Evolutionary conservation across 2,888 invertebrate genomes (phyloP).

Genomic region (Charanyca ferruginea): DNA sequence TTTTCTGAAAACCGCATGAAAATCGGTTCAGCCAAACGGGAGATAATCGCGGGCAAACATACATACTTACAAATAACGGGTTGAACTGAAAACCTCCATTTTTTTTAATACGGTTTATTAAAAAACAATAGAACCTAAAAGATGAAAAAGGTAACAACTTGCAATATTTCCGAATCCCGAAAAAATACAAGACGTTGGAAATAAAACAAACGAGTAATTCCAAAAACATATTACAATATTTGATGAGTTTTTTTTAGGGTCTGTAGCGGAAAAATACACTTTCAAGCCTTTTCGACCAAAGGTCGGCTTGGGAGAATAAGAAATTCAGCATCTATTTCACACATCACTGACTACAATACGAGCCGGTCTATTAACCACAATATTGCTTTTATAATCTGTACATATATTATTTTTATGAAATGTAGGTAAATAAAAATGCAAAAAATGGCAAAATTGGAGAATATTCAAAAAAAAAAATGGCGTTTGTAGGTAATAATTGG

Average conservation of each 20-base stretch:
- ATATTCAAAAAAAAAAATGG: not conserved
- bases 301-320: conserved; percentile 26
- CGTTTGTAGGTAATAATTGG: too few species aligned
- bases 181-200: conserved; percentile 3
- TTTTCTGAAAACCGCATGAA: too few species aligned
- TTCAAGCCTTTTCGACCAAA: conserved; percentile 13
- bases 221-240: conserved; percentile 10
- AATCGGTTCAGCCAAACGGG: too few species aligned
- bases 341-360: conserved; percentile 37
- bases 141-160: not conserved
- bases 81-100: too few species aligned
- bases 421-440: not conserved
- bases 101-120: too few species aligned
- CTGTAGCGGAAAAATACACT: conserved; percentile 11
- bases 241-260: conserved; percentile 18
- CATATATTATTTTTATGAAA: not conserved
- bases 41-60: too few species aligned
- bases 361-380: conserved; percentile 24
- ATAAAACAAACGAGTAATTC: conserved; percentile 21
- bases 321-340: conserved; percentile 46
- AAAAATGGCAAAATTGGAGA: too few species aligned
- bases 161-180: not conserved
- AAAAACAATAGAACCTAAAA: too few species aligned
- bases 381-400: conserved; percentile 19
- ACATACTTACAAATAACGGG: too few species aligned